Evolutionary conservation across 2,888 invertebrate genomes (phyloP), one percentile per base, ranked within the genome.

Genomic region (Athetis lepigone): DNA sequence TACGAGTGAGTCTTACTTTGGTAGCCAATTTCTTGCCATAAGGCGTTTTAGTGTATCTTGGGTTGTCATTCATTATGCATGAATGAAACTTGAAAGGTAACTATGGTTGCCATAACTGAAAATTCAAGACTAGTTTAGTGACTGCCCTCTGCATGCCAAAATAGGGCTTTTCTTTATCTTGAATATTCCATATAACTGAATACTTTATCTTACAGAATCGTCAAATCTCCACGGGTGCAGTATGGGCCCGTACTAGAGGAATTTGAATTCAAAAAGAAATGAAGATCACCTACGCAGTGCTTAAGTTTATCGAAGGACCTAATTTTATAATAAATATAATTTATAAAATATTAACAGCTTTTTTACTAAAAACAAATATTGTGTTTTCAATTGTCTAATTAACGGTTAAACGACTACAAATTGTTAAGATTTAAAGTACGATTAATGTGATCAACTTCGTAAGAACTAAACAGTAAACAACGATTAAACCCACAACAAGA

Each of bases 241-340:
- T 25, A 21, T 1, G 46, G 71, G 18, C 75, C 75, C n/a, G n/a
- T n/a, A n/a, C 5, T 71, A 18, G 5, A 54, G 13, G 56, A 77
- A 16, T 45, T 77, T 27, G 2, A 39, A 29, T 54, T 47, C 16
- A 36, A 23, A 39, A 74, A 70, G 36, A 61, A 51, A 37, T 64
- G 40, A 69, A 43, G n/a, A 21, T 4, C 6, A 27, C 11, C 11
- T 1, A 27, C 6, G 5, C 29, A 33, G 9, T 19, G 11, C 47
- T 11, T 37, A 4, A n/a, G n/a, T n/a, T n/a, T 19, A 29, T 23
- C 5, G 2, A 36, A 7, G 13, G 39, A 39, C 1, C 1, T 19
- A n/a, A 46, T 43, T 23, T 27, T 6, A 21, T 4, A 70, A 50
- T 58, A 33, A 61, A 16, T 4, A 13, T 25, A 27, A 52, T 39